phyloP scores from a whole-genome alignment of 2,888 invertebrate genomes.

The Conus canariensis region DNA sequence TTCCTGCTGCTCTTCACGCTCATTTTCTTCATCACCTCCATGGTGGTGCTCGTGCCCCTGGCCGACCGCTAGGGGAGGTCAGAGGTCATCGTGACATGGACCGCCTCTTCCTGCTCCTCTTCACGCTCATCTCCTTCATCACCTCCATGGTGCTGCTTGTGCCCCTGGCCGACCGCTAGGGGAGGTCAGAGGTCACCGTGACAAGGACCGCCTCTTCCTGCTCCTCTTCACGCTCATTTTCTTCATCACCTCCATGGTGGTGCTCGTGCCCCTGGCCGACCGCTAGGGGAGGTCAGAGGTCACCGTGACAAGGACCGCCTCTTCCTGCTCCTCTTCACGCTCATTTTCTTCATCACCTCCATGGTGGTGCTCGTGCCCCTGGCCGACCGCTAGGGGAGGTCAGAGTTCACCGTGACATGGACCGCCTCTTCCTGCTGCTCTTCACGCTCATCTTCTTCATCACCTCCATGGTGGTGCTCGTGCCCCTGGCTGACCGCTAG shows the following conservation, averaged over 20 bases:
- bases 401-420: conserved; percentile 45
- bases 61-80: not conserved
- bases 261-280: too few relatives aligned
- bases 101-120: too few relatives aligned
- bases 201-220: too few relatives aligned
- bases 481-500: conserved; percentile 44
- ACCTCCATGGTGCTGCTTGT: too few relatives aligned
- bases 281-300: too few relatives aligned
- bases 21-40: conserved; percentile 41
- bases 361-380: conserved; percentile 84
- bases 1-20: too few relatives aligned
- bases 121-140: too few relatives aligned
- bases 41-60: conserved; percentile 84
- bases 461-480: conserved; percentile 84
- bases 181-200: not conserved
- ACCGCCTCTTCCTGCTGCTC: conserved; percentile 66
- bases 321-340: conserved; percentile 66
- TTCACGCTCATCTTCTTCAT: conserved; percentile 64
- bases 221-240: too few relatives aligned
- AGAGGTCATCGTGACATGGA: not conserved
- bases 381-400: not conserved
- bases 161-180: too few relatives aligned
- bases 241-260: too few relatives aligned
- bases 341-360: conserved; percentile 64
- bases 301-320: conserved; percentile 53